A percentile compares a stretch with the other conserved stretches of the same genome.
Evolutionary conservation across 2,888 invertebrate genomes (phyloP).

Genomic region (Hemistola chrysoprasaria): DNA sequence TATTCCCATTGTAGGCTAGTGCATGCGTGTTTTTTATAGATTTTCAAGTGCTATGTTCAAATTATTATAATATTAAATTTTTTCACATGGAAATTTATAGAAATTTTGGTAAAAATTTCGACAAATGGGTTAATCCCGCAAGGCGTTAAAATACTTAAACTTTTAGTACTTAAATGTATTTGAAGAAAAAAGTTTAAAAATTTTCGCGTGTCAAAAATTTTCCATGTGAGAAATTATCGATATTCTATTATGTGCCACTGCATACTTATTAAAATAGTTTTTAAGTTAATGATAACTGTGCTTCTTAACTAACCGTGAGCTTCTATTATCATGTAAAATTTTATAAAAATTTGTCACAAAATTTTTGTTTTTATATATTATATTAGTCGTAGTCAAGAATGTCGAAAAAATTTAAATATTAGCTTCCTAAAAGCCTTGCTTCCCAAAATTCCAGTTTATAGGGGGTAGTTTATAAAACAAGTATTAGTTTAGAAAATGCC

Average conservation of each 20-base stretch:
- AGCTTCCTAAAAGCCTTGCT: conserved; percentile 12
- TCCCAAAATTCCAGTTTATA: conserved; percentile 3
- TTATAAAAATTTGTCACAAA: conserved; percentile 22
- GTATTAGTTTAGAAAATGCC: neutral
- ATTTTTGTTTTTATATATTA: too few species aligned
- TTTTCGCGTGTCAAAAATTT: too few species aligned
- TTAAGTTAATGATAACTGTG: neutral
- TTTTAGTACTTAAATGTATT: too few species aligned
- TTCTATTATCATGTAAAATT: too few species aligned
- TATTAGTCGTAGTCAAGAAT: too few species aligned
- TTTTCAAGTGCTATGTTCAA: conserved; percentile 10
- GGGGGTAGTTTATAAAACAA: neutral
- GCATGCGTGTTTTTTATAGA: conserved; percentile 17
- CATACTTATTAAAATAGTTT: neutral
- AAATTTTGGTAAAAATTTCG: too few species aligned
- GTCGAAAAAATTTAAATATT: too few species aligned
- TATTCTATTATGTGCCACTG: conserved; percentile 19
- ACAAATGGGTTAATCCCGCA: too few species aligned
- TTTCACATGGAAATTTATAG: conserved; percentile 7
- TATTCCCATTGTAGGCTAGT: neutral
- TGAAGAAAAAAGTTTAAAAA: too few species aligned
- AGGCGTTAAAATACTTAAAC: too few species aligned
- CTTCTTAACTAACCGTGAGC: conserved; percentile 4
- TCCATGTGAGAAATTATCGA: neutral
- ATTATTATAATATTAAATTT: conserved; percentile 3